Conservation (phyloP, 2,113 vertebrate genomes). For the Sclerurus mexicanus region DNA sequence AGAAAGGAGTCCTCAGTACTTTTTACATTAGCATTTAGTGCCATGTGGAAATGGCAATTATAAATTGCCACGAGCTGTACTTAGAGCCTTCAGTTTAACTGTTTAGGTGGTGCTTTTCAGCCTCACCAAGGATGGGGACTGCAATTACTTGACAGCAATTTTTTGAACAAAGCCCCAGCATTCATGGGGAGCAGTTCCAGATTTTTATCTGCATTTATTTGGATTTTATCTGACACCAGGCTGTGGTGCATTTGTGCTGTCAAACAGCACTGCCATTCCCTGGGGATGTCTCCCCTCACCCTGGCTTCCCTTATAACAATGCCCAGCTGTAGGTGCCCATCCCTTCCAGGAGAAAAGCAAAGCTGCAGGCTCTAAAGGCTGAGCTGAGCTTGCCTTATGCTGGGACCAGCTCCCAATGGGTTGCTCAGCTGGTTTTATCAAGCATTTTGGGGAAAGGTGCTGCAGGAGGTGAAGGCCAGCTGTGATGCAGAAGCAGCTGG, state of each 20-base stretch:
- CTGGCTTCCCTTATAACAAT: background rate
- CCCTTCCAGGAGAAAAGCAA: background rate
- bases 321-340: background rate
- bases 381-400: background rate
- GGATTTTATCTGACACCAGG: background rate
- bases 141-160: background rate
- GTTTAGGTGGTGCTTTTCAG: constrained; percentile 26
- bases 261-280: background rate
- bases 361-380: background rate
- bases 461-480: background rate
- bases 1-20: constrained; percentile 62
- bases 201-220: background rate
- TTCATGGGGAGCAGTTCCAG: background rate
- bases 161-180: background rate
- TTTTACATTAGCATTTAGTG: constrained; percentile 56
- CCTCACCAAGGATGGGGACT: background rate
- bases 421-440: rapidly evolving
- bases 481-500: background rate
- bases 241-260: background rate
- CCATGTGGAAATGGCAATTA: constrained; percentile 42
- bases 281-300: background rate
- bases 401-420: rapidly evolving
- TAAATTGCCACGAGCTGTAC: background rate
- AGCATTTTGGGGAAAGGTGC: background rate
- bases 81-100: constrained; percentile 29